These are phyloP conservation scores for Drosophila kanapiae DNA, from an alignment of 1,140 invertebrate species.

Conservation along the genomic window DNA sequence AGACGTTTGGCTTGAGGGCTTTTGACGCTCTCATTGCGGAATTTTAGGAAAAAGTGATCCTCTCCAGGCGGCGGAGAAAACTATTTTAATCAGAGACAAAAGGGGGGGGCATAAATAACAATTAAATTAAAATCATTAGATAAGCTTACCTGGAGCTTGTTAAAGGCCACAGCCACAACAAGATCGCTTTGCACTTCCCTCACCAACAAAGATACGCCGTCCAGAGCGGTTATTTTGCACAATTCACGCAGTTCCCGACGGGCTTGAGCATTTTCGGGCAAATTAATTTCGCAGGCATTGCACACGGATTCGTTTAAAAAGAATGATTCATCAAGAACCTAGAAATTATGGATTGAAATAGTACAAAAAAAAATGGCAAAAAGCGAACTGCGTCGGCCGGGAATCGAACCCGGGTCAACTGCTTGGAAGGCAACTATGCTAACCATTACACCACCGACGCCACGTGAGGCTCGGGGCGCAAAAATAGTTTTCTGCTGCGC, in stretches of 20 bases:
- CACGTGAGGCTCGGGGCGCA: not conserved
- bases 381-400: conserved; percentile 87
- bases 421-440: conserved; percentile 95
- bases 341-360: conserved; percentile 25
- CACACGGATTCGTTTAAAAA: conserved; percentile 87
- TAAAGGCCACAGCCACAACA: conserved; percentile 88
- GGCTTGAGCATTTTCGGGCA: conserved; percentile 85
- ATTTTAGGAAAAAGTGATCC: conserved; percentile 87
- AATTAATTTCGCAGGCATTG: conserved; percentile 86
- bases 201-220: conserved; percentile 89
- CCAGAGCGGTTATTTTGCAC: conserved; percentile 87
- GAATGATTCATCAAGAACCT: conserved; percentile 87
- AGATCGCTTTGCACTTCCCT: conserved; percentile 86
- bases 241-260: conserved; percentile 87
- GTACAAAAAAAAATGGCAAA: conserved; percentile 29
- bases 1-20: conserved; percentile 86
- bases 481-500: conserved; percentile 23
- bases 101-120: not conserved
- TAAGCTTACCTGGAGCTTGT: conserved; percentile 88
- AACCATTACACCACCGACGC: conserved; percentile 92
- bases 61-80: conserved; percentile 82
- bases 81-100: conserved; percentile 18
- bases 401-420: conserved; percentile 94
- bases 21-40: conserved; percentile 87
- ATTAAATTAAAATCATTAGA: not conserved